Base-by-base conservation (phyloP, 2,113 vertebrate species). In the Micromys minutus region DNA sequence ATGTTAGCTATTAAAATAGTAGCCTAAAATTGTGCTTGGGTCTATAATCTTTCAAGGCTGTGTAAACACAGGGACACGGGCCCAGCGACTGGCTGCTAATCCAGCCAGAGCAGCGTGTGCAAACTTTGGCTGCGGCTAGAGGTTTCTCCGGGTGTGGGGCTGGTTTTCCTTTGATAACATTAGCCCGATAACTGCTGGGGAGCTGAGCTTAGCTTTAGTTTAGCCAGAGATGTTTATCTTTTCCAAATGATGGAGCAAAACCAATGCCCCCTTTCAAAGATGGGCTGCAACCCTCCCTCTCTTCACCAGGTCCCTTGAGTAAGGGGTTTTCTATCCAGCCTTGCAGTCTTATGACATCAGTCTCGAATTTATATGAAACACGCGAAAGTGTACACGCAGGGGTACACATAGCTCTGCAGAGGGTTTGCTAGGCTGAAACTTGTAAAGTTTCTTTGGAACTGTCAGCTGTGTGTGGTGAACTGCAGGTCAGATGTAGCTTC, bases 21-120 rank as follows among this genome's bases (percentile, higher is more conserved):
- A 95, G 88, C 55, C 90, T 86, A 79, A 94, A 92, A 69, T 88
- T 89, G 90, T 87, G 63, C 92, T 83, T 75, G 42, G 24, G 93
- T 79, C 85, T 96, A 36, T 95, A 96, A 96, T 95, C 97, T 90
- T 90, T 29, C 94, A 90, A 92, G 81, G 96, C 94, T 91, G 71
- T 94, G 95, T 92, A 96, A 97, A 97, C 92, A 97, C 31, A 0
- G 16, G 88, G 88, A 93, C 81, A 59, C 7, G 59, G 74, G 79
- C 94, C 91, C 90, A 94, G 86, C 90, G 94, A 95, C 90, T 93
- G 85, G 86, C 92, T 96, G 94, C 85, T 97, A 95, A 97, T 96
- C 95, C 95, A 19, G 57, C 84, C 84, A 39, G 3, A 96, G 94
- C 80, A 47, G 77, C 0, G 0, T 63, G 69, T 76, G 76, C 61